Base-by-base conservation (phyloP, 2,888 invertebrate species). In the Rapana venosa region DNA sequence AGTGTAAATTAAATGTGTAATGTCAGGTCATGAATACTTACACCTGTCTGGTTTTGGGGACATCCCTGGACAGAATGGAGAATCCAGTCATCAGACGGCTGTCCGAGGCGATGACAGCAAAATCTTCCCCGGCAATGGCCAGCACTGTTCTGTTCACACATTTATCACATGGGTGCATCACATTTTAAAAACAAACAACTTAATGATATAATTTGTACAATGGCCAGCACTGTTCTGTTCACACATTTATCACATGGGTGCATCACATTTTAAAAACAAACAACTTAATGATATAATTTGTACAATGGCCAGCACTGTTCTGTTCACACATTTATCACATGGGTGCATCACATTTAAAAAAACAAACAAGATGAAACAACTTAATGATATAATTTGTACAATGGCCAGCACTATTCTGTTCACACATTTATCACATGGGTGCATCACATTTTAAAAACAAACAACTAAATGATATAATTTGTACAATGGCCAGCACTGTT, bases 41-140 rank as follows among this genome's bases (percentile, higher is more conserved):
- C 93, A 99, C 96, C 92, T 97, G 97, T 95, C 98, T 98, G 20
- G 99, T 96, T 96, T 99, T 99, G 92, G 98, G 97, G 95, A 98
- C 98, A 90, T 98, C 97, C 77, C 99, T 97, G 0, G 98, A 98
- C 94, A 98, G 98, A 95, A 99, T 99, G 6, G 98, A 97, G 96
- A 98, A 99, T 0, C 99, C 99, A 91, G 98, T 97, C 96, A 98
- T 98, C 81, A 99, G 97, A 93, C 99, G 98, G 0, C 98, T 99
- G 95, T 99, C 99, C 0, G 98, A 98, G 11, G 98, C 99, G 95
- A 99, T 98, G 47, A 99, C 97, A 32, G 98, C 98, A 96, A 98
- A 99, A 96, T 99, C 98, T 83, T 98, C 98, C 47, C 99, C 99
- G 95, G 98, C 98, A 94, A 99, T 98, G 47, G 99, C 99, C 87